Base-by-base conservation (phyloP, 2,797 vertebrate species). In the Kryptopterus vitreolus region DNA sequence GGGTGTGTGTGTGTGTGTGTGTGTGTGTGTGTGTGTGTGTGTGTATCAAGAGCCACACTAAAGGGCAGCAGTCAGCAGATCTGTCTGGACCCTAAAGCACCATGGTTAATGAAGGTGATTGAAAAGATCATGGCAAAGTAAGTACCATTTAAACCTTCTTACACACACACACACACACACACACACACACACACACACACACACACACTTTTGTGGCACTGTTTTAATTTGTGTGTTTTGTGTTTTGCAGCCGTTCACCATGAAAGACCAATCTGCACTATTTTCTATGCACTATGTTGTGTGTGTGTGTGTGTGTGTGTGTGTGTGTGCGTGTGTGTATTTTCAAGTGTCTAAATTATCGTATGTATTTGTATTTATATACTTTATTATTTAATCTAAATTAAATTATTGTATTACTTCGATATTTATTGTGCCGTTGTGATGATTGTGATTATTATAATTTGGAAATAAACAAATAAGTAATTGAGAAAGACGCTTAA, bases 81-180 rank as follows among this genome's bases (percentile, higher is more conserved):
- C 26, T 87, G 87, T 68, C 79, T 87, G 70, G 77, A 87, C 77
- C 31, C 77, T 38, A 16, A 53, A 16, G 86, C 82, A 43, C 78
- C 24, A 3, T 86, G 86, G 85, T 84, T 88, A 18, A 84, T 52
- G 12, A 85, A 79, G 53, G 58, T 86, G 31, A 83, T 85, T 35
- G 74, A 76, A 13, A 86, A 73, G 65, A 86, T 88, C 10, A 71
- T 87, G 76, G 62, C 50, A 20, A 86, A 83, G 87, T 89, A 79
- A 85, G 87, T 35, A 2, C 24, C 24, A 3, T 24, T 4, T 24
- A 3, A 0, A 3, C 1, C 2, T 1, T 1, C 1, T 43, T 0
- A 5, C 52, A 53, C 5, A 53, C 52, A 53, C 52, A 53, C 52
- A 20, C 16, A 13, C 2, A 18, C 52, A 53, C 16, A 53, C 52